Evolutionary conservation across 2,797 vertebrate species (phyloP), one percentile per base, ranked within the genome.

Genomic region (Alcedo atthis): DNA sequence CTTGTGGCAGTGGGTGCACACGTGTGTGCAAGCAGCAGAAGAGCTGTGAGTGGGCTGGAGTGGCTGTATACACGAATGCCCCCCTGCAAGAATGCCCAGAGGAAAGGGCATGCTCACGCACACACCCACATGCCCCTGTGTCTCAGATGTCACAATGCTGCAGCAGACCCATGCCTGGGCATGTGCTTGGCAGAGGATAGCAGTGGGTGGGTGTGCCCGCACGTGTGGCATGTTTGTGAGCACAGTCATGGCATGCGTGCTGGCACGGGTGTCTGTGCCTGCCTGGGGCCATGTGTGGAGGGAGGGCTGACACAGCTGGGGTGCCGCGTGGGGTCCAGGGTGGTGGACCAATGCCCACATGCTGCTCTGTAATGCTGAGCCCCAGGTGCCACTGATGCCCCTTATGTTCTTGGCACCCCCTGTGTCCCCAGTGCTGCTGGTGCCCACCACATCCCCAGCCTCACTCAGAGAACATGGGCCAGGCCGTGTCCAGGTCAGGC

Each of bases 381-480:
- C 55, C 33, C 30, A 6, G 24, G n/a, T 49, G 21, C 22, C 14
- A 33, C 49, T 13, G 11, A n/a, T 63, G 33, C 10, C 32, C 33
- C 26, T 15, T 14, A 33, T 68, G 33, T 7, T 42, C 35, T 25
- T 22, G 35, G 33, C 12, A 32, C 6, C 17, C 25, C 9, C 3
- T 3, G 8, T 14, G 5, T 8, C 28, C 54, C 45, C 28, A 8
- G 0, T 45, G 24, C 20, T 71, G 32, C 55, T 3, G 1, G 18
- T 43, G 42, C 17, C 49, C 40, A 6, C 24, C 25, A 0, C 22
- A 0, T 1, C 6, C 70, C 85, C 71, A 69, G 6, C 67, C 95
- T 95, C 77, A 98, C 98, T 97, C 94, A 0, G 97, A 97, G 96
- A 96, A 97, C 96, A 97, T 93, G 81, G 98, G 98, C 98, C 98